A percentile compares a stretch with the other conserved stretches of the same genome.
Conservation (phyloP, 2,888 invertebrate genomes). For the Zygaena filipendulae region DNA sequence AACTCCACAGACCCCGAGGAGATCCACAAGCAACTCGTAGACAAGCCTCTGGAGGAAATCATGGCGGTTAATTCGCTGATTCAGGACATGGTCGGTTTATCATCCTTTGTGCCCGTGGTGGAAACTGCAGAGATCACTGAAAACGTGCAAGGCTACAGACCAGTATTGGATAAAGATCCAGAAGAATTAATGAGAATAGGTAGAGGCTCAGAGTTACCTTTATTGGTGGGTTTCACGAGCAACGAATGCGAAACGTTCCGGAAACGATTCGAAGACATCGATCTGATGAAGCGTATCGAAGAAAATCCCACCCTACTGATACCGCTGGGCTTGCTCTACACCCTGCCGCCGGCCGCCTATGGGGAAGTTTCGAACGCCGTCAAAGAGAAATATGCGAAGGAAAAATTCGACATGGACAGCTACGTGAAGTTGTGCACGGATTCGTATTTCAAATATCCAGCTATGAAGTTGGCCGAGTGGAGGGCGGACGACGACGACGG, state of each 20-base stretch:
- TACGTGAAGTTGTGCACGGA: slow-evolving; percentile 15
- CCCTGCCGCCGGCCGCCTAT: slow-evolving; percentile 5
- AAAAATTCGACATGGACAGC: slow-evolving; percentile 13
- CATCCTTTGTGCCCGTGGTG: slow-evolving; percentile 19
- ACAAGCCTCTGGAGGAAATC: slow-evolving; percentile 19
- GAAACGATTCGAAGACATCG: slow-evolving; percentile 7
- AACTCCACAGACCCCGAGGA: slow-evolving; percentile 21
- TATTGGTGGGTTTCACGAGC: slow-evolving; percentile 20
- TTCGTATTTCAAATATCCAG: slow-evolving; percentile 17
- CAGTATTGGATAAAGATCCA: slow-evolving; percentile 23
- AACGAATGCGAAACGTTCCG: slow-evolving; percentile 17
- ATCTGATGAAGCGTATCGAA: slow-evolving; percentile 10
- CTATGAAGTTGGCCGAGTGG: slow-evolving; percentile 15
- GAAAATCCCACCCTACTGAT: slow-evolving; percentile 12
- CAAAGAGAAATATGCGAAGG: slow-evolving; percentile 15
- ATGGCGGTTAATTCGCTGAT: slow-evolving; percentile 16
- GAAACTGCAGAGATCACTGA: slow-evolving; percentile 17
- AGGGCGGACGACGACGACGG: slow-evolving; percentile 8
- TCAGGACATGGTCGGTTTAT: slow-evolving; percentile 14
- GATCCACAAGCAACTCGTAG: slow-evolving; percentile 19
- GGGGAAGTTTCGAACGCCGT: slow-evolving; percentile 7
- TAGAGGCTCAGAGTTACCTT: slow-evolving; percentile 19
- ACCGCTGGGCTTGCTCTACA: slow-evolving; percentile 10
- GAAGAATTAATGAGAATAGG: slow-evolving; percentile 16
- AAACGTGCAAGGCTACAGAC: slow-evolving; percentile 17